Percentiles rank a stretch among this genome's conserved stretches.
These are phyloP conservation scores for Muricea muricata DNA, from an alignment of 92 coral and sea anemone genomes.

Conservation along the genomic window DNA sequence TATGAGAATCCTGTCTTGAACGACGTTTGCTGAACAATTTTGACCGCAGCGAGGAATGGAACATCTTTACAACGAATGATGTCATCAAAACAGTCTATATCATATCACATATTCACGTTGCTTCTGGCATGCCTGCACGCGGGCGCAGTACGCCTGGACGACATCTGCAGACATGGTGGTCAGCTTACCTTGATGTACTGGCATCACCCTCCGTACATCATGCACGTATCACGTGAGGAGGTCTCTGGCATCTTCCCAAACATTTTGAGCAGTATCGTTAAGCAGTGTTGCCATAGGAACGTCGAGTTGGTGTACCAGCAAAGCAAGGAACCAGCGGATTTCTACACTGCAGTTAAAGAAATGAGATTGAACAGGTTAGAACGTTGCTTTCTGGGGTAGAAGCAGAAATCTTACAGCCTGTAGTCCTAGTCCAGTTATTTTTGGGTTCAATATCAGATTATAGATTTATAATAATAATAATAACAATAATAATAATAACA, in stretches of 20 bases:
- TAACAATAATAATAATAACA: too few species aligned
- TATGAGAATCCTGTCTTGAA: too few species aligned
- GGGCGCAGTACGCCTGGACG: neutral
- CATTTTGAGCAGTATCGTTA: neutral
- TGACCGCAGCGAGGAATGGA: neutral
- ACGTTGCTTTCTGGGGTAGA: too few species aligned
- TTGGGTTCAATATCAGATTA: too few species aligned
- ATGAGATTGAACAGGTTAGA: constrained; percentile 9
- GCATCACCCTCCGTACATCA: constrained; percentile 24
- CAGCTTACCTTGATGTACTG: constrained; percentile 21
- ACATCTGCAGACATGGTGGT: constrained; percentile 20
- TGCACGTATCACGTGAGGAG: neutral
- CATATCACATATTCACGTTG: neutral
- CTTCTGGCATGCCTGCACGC: neutral
- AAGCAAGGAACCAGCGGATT: constrained; percentile 9
- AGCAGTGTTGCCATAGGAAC: constrained; percentile 17
- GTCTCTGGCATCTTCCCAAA: constrained; percentile 32
- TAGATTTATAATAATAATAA: too few species aligned
- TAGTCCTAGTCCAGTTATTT: too few species aligned
- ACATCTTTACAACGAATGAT: neutral
- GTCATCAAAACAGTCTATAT: neutral
- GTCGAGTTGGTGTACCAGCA: constrained; percentile 19
- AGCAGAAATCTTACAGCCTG: too few species aligned
- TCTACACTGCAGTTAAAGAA: constrained; percentile 8
- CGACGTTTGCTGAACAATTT: neutral